Base-by-base conservation (phyloP, 2,888 invertebrate species). In the Stenoptilia bipunctidactyla region DNA sequence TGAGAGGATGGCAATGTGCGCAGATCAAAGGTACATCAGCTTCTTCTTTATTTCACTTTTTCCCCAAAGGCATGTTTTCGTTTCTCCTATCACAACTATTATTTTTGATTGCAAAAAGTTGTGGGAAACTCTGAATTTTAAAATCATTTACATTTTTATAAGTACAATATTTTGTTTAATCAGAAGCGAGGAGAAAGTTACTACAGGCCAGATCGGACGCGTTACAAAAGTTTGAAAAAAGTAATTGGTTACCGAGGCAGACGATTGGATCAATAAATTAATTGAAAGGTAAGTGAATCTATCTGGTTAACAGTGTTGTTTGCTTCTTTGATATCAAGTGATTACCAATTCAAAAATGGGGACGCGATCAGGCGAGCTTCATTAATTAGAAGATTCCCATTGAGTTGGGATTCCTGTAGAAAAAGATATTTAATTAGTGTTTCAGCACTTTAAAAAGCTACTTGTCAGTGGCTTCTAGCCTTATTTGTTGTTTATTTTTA, bases 321-420 rank as follows among this genome's bases (percentile, higher is more conserved):
- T 25, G n/a, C n/a, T 12, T 72, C 80, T 79, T 79, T 79, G 77
- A 76, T 61, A 64, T 15, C 58, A 58, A 66, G 61, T 73, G 66
- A 79, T 80, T 77, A 76, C 75, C 75, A 80, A 79, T 80, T 79
- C 77, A 76, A 66, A 77, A 67, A 58, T 48, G 46, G 52, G 58
- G 46, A 55, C 59, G 54, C 61, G 68, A 65, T 61, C 58, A 57
- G 60, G 61, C 55, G 51, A 30, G 54, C 20, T 50, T 62, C 58
- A 61, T 66, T 77, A 77, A 77, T 79, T 77, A 80, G 77, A 75
- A 74, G 66, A 51, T 61, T 59, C 61, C 51, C 44, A 50, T 45
- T 49, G 43, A 48, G 48, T 40, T 46, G 40, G 42, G 30, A 4
- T n/a, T 8, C 20, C n/a, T 10, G 30, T n/a, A 30, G 12, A 30